Conservation (phyloP, 1,140 invertebrate genomes). For the Meloidogyne chitwoodi region DNA sequence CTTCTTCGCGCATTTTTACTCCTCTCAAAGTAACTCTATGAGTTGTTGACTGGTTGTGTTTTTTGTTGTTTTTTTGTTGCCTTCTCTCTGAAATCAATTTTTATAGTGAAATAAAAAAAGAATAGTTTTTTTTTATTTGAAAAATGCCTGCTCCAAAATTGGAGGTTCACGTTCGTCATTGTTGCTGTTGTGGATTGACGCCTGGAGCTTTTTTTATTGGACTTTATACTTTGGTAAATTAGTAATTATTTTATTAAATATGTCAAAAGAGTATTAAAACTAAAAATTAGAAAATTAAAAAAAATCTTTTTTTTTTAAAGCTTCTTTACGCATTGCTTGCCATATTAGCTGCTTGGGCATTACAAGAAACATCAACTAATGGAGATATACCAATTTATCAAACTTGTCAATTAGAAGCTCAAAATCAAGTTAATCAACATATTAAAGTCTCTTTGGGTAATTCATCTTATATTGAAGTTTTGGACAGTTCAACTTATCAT, state of each 20-base stretch:
- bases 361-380: slow-evolving; percentile 50
- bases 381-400: slow-evolving; percentile 51
- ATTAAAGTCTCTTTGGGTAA: neutral
- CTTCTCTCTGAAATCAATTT: neutral
- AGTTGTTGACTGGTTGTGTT: neutral
- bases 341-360: slow-evolving; percentile 47
- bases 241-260: slow-evolving; percentile 30
- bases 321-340: slow-evolving; percentile 51
- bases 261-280: too few relatives aligned
- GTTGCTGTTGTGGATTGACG: slow-evolving; percentile 56
- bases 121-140: neutral
- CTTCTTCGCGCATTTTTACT: neutral
- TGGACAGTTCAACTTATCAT: slow-evolving; percentile 58
- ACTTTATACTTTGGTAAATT: slow-evolving; percentile 56
- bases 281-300: slow-evolving; percentile 1
- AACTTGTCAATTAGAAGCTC: slow-evolving; percentile 53
- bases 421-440: slow-evolving; percentile 31
- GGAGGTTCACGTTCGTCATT: slow-evolving; percentile 56
- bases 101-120: neutral
- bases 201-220: slow-evolving; percentile 51
- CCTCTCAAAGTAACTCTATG: neutral
- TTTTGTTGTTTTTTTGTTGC: neutral
- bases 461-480: slow-evolving; percentile 49
- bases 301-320: slow-evolving; percentile 28
- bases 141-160: slow-evolving; percentile 41